Evolutionary conservation across 2,888 invertebrate genomes (phyloP).

Genomic region (Euplexia lucipara): DNA sequence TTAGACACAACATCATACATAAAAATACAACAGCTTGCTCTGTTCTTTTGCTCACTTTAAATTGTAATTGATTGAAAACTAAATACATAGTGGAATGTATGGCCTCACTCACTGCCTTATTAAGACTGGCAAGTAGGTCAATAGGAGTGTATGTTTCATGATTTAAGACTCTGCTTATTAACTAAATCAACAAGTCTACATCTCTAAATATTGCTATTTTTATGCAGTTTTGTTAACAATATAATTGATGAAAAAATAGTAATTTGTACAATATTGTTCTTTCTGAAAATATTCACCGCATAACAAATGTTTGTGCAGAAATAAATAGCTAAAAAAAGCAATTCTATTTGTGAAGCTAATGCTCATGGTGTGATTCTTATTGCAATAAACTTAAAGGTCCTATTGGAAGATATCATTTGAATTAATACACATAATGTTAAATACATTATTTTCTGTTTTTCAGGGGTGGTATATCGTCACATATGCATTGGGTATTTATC

Average conservation of each 20-base stretch:
- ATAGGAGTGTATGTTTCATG: not conserved
- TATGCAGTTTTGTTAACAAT: not conserved
- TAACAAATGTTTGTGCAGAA: no score
- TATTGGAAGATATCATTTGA: not conserved
- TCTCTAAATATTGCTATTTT: not conserved
- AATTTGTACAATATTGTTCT: no score
- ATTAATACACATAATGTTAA: constrained; percentile 1
- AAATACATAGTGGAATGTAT: constrained; percentile 6
- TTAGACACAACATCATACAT: not conserved
- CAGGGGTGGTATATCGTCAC: constrained; percentile 99
- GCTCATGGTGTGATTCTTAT: not conserved
- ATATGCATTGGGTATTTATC: constrained; percentile 99
- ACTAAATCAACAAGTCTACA: constrained; percentile 2
- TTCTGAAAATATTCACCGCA: no score
- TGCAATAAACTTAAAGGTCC: not conserved
- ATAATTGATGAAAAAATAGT: not conserved
- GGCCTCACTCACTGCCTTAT: not conserved
- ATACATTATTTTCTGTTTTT: constrained; percentile 68
- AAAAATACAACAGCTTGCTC: not conserved
- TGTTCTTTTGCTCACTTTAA: constrained; percentile 12
- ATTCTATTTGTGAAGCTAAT: no score
- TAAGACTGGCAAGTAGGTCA: constrained; percentile 20
- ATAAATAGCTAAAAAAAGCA: no score
- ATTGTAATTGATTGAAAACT: constrained; percentile 8
- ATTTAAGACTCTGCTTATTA: constrained; percentile 6